Percentiles rank a stretch among this genome's conserved stretches.
Conservation (phyloP, 2,888 invertebrate species). For the Orgyia antiqua region DNA sequence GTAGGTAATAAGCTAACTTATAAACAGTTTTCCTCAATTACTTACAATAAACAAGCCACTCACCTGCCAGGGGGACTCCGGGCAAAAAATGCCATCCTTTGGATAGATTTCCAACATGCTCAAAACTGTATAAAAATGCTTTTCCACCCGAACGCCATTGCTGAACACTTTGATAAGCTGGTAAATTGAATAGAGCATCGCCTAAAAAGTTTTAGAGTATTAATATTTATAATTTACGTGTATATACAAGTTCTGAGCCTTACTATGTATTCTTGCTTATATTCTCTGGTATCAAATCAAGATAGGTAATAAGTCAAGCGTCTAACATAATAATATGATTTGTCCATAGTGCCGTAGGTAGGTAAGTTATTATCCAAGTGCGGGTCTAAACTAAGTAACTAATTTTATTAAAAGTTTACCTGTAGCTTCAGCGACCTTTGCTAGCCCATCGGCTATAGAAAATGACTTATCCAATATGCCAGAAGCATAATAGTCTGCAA, state of each 20-base stretch:
- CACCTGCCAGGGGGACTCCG: conserved; percentile 80
- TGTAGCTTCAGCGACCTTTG: conserved; percentile 79
- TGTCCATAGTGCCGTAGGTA: too few species aligned
- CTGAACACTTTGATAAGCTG: conserved; percentile 83
- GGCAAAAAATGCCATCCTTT: conserved; percentile 81
- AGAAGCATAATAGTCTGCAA: conserved; percentile 50
- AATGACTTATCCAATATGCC: conserved; percentile 48
- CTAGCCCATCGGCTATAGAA: conserved; percentile 60
- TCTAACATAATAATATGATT: too few species aligned
- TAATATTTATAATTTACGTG: too few species aligned
- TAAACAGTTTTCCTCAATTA: too few species aligned
- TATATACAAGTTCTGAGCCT: too few species aligned
- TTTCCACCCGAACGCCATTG: conserved; percentile 83
- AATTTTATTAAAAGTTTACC: too few species aligned
- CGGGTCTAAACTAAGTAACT: too few species aligned
- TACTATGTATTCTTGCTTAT: too few species aligned
- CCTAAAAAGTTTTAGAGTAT: conserved; percentile 44
- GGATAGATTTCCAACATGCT: conserved; percentile 81
- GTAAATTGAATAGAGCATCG: conserved; percentile 87
- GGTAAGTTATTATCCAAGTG: too few species aligned
- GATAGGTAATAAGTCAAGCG: too few species aligned
- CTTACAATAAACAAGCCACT: conserved; percentile 2
- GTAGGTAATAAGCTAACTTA: too few species aligned
- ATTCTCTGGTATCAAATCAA: too few species aligned
- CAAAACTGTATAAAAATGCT: conserved; percentile 86